Percentiles rank a stretch among this genome's conserved stretches.
Conservation (phyloP, 2,113 vertebrate genomes). For the Gallinago undulata region DNA sequence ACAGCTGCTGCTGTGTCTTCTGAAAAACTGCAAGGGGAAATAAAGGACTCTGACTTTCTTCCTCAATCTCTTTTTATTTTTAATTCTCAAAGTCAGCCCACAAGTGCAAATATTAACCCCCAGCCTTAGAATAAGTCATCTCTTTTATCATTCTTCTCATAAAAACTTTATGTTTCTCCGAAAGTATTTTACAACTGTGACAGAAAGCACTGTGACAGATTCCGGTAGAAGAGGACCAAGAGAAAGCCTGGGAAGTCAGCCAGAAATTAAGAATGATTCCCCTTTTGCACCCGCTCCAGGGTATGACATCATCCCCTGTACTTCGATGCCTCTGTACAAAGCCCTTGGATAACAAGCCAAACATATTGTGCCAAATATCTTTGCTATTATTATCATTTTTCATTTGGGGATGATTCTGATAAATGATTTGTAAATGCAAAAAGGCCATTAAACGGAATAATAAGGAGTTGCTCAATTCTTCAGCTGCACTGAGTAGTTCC, state of each 20-base stretch:
- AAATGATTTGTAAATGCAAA: slow-evolving; percentile 71
- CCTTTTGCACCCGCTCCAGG: slow-evolving; percentile 57
- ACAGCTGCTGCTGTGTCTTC: not conserved
- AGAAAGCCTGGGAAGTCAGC: slow-evolving; percentile 76
- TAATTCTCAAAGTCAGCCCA: slow-evolving; percentile 50
- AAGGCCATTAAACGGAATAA: slow-evolving; percentile 64
- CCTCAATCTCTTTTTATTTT: slow-evolving; percentile 44
- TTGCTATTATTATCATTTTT: slow-evolving; percentile 65
- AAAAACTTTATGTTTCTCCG: slow-evolving; percentile 81
- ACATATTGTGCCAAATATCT: slow-evolving; percentile 65
- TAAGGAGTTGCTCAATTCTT: slow-evolving; percentile 63
- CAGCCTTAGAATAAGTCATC: slow-evolving; percentile 60
- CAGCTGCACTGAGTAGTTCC: slow-evolving; percentile 59
- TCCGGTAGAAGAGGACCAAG: slow-evolving; percentile 70
- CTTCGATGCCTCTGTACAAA: slow-evolving; percentile 41
- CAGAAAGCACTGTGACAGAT: slow-evolving; percentile 76
- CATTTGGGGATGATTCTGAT: slow-evolving; percentile 61
- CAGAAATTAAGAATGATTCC: slow-evolving; percentile 70
- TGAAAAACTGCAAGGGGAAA: slow-evolving; percentile 18
- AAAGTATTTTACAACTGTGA: slow-evolving; percentile 79
- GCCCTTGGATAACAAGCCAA: slow-evolving; percentile 50
- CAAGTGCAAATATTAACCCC: slow-evolving; percentile 73
- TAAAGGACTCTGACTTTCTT: slow-evolving; percentile 22
- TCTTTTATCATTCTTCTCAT: slow-evolving; percentile 77
- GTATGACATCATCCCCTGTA: slow-evolving; percentile 75